Conservation (phyloP, 2,888 invertebrate species). For the Cyrtodaria siliqua region DNA sequence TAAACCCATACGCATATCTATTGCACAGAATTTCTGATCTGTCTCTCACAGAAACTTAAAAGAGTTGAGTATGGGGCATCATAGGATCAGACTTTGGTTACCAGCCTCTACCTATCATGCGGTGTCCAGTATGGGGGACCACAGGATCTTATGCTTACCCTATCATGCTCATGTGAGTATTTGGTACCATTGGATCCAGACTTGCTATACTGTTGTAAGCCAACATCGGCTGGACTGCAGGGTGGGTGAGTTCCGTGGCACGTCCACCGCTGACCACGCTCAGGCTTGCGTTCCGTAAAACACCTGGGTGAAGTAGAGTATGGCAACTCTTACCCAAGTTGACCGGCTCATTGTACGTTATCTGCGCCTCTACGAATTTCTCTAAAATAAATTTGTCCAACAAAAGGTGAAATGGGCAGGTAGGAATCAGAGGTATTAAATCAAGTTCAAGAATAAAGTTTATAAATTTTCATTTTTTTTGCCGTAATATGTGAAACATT, state of each 20-base stretch:
- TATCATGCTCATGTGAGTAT: constrained; percentile 62
- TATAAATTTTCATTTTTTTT: neutral
- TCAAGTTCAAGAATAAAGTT: no score
- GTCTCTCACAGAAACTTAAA: no score
- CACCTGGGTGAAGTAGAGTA: constrained; percentile 44
- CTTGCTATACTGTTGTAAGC: constrained; percentile 71
- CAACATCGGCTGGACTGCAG: constrained; percentile 67
- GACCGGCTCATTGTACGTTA: constrained; percentile 67
- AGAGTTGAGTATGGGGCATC: no score
- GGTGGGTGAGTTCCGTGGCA: constrained; percentile 34
- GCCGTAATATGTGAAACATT: neutral
- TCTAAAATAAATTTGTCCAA: constrained; percentile 62
- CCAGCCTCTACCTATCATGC: no score
- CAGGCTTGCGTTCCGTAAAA: constrained; percentile 30
- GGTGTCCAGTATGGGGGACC: no score
- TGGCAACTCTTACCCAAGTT: constrained; percentile 22
- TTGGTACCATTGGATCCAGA: constrained; percentile 69
- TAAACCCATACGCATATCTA: no score
- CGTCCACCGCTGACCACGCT: constrained; percentile 35
- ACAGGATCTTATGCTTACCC: no score
- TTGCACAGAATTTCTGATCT: no score
- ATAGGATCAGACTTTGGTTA: no score
- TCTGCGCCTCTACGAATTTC: constrained; percentile 67
- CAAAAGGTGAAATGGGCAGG: no score
- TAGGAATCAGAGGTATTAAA: no score